These are phyloP conservation scores for Tupaia chinensis DNA, from an alignment of 2,113 vertebrate species.

Conservation along the genomic window DNA sequence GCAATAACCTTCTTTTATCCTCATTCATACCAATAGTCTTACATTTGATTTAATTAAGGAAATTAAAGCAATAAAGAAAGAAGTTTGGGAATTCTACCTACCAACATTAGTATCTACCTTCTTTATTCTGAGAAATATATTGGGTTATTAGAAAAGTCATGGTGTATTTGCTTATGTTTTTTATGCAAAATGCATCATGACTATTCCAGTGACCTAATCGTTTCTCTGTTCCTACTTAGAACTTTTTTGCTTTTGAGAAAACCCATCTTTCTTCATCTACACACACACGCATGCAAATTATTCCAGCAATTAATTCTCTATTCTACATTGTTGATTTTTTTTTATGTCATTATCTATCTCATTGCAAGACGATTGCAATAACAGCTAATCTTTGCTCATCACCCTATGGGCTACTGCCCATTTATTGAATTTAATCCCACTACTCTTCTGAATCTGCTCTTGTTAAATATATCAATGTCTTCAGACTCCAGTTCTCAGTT, in stretches of 20 bases:
- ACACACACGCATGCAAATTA: neutral
- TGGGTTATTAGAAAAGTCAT: no score
- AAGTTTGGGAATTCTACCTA: neutral
- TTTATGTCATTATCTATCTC: neutral
- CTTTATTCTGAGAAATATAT: neutral
- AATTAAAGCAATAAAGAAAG: neutral
- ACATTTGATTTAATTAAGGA: neutral
- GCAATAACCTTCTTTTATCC: neutral
- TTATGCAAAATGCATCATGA: no score
- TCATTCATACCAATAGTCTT: neutral
- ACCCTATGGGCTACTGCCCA: neutral
- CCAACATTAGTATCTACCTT: neutral
- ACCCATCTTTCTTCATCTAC: neutral
- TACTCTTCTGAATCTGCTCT: neutral
- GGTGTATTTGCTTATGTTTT: no score
- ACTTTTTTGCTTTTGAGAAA: neutral
- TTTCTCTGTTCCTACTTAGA: neutral
- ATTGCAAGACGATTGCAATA: neutral
- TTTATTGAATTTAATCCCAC: neutral
- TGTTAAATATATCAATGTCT: neutral
- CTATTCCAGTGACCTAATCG: no score
- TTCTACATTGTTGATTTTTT: neutral
- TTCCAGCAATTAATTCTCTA: neutral
- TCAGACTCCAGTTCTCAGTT: neutral
- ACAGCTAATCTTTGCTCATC: neutral